Conservation (phyloP, 2,113 vertebrate species). For the Gymnorhina tibicen region DNA sequence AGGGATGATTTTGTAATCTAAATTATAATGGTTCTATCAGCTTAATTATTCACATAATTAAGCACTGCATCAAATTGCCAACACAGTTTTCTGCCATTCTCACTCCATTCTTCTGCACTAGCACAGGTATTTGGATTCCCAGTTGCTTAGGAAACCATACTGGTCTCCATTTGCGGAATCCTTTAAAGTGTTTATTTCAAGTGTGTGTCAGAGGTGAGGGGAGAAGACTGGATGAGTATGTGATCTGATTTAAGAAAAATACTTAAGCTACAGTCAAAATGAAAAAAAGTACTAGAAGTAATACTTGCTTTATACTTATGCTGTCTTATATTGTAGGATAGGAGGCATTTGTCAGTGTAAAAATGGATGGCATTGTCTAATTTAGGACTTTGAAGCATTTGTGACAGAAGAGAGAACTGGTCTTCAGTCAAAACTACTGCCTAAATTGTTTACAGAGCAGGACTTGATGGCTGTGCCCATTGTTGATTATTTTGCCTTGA, state of each 20-base stretch:
- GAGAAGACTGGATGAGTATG: background rate
- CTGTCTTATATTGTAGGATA: background rate
- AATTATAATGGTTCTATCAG: background rate
- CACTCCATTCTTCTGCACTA: background rate
- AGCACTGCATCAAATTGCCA: background rate
- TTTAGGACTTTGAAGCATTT: background rate
- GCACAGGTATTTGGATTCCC: background rate
- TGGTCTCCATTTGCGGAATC: background rate
- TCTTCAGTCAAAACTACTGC: background rate
- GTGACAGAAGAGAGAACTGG: background rate
- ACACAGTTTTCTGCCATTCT: background rate
- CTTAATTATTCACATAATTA: background rate
- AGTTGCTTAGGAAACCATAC: background rate
- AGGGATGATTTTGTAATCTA: background rate
- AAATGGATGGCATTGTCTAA: background rate
- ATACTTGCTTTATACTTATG: background rate
- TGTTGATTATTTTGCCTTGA: constrained; percentile 14
- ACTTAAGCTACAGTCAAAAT: background rate
- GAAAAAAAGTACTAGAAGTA: background rate
- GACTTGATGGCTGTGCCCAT: background rate
- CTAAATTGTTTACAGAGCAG: background rate
- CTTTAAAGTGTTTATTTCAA: background rate
- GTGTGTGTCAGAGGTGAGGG: background rate
- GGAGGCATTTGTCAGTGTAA: background rate
- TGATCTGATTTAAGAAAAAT: background rate